A percentile compares a stretch with the other conserved stretches of the same genome.
Evolutionary conservation across 2,113 vertebrate genomes (phyloP).

Genomic region (Centropus bengalensis): DNA sequence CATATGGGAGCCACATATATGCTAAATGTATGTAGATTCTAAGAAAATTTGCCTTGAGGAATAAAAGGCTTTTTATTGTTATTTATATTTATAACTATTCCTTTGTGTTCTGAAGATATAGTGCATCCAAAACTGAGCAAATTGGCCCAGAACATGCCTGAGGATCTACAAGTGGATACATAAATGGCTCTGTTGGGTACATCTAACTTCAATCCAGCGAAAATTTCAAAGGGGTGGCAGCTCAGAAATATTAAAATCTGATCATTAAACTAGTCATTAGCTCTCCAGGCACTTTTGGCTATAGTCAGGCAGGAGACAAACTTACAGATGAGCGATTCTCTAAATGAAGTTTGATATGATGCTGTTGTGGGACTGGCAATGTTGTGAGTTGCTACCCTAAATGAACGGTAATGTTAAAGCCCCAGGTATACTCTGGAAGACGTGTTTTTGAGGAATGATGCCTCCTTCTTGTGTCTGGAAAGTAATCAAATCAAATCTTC

Average conservation of each 20-base stretch:
- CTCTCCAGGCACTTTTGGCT: not conserved
- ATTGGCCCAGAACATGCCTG: not conserved
- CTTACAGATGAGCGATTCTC: not conserved
- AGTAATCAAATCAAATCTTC: conserved; percentile 21
- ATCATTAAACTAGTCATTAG: not conserved
- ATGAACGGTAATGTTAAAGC: conserved; percentile 32
- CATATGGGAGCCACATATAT: not conserved
- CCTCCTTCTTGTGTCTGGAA: conserved; percentile 26
- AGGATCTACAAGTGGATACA: not conserved
- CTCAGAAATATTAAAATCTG: conserved; percentile 12
- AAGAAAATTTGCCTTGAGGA: not conserved
- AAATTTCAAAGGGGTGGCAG: not conserved
- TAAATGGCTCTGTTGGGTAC: not conserved
- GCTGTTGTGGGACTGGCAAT: not conserved
- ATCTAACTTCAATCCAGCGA: not conserved
- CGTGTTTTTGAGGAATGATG: conserved; percentile 26
- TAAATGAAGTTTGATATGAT: conserved; percentile 16
- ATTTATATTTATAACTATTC: conserved; percentile 7
- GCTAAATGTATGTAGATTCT: not conserved
- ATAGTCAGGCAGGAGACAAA: not conserved
- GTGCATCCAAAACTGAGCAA: not conserved
- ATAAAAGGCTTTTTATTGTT: conserved; percentile 6
- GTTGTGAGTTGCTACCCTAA: conserved; percentile 9
- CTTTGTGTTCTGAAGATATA: not conserved
- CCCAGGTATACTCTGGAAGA: conserved; percentile 2